A percentile compares a stretch with the other conserved stretches of the same genome.
Evolutionary conservation across 2,888 invertebrate genomes (phyloP).

Genomic region (Drosophila vallismaia): DNA sequence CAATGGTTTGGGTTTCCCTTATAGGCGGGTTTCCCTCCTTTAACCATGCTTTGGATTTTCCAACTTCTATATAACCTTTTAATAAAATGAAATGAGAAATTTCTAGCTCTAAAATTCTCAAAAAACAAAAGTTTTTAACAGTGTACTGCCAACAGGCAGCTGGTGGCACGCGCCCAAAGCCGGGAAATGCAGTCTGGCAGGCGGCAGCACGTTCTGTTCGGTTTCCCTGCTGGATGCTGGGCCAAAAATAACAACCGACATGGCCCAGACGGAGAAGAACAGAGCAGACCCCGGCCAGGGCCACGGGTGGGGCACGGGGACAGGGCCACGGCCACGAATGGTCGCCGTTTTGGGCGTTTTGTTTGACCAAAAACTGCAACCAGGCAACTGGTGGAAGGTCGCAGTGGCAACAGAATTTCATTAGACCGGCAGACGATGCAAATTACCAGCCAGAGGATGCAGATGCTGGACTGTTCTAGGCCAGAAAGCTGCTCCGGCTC

Average conservation of each 20-base stretch:
- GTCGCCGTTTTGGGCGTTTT: slow-evolving; percentile 62
- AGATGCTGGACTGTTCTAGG: slow-evolving; percentile 35
- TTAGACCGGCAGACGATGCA: slow-evolving; percentile 69
- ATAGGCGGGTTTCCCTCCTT: too few species aligned
- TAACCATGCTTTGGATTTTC: too few species aligned
- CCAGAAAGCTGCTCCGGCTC: slow-evolving; percentile 33
- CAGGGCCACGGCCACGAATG: slow-evolving; percentile 34
- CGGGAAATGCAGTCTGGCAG: slow-evolving; percentile 49
- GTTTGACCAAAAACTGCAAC: slow-evolving; percentile 71
- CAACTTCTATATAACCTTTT: too few species aligned
- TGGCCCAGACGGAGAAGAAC: slow-evolving; percentile 15
- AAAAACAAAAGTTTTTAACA: not conserved
- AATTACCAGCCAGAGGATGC: slow-evolving; percentile 62
- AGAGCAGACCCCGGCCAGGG: not conserved
- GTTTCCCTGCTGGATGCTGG: slow-evolving; percentile 58
- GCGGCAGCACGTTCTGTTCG: slow-evolving; percentile 54
- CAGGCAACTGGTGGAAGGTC: slow-evolving; percentile 49
- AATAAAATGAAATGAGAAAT: not conserved
- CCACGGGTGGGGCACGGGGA: not conserved
- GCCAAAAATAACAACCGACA: slow-evolving; percentile 68
- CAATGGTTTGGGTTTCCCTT: not conserved
- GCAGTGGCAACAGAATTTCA: slow-evolving; percentile 66
- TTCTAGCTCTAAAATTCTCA: not conserved
- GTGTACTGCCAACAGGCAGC: slow-evolving; percentile 26
- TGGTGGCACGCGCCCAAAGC: slow-evolving; percentile 48